Evolutionary conservation across 2,797 vertebrate species (phyloP).

Genomic region (Strix occidentalis): DNA sequence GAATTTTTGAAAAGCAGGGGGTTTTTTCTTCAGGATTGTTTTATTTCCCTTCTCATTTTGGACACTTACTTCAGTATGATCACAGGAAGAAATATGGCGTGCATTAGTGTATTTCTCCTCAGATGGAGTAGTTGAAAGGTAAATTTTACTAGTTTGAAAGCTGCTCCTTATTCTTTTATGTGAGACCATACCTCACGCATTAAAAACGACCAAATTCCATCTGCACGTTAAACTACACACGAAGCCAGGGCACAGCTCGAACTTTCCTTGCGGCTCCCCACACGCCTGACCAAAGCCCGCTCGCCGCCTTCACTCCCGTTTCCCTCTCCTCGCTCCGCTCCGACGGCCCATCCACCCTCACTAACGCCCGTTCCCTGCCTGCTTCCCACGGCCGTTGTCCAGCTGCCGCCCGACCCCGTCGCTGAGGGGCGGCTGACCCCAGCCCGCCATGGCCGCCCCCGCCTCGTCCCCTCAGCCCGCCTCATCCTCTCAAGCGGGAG

Average conservation of each 20-base stretch:
- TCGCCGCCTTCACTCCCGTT: not conserved
- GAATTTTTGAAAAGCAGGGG: not conserved
- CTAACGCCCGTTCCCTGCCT: too few species aligned
- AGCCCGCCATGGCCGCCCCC: not conserved
- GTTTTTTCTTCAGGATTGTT: not conserved
- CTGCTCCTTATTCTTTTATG: too few species aligned
- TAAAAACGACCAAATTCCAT: rapidly evolving
- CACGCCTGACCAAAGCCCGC: rapidly evolving
- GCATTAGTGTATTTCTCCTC: rapidly evolving
- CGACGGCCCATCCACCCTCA: not conserved
- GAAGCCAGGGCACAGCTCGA: not conserved
- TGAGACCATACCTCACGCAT: not conserved
- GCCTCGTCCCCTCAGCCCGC: not conserved
- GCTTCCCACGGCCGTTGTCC: too few species aligned
- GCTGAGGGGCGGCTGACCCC: not conserved
- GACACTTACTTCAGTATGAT: not conserved
- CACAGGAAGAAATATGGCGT: rapidly evolving
- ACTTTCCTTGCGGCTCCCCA: not conserved
- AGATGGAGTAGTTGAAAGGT: rapidly evolving
- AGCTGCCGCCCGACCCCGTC: not conserved
- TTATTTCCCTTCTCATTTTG: not conserved
- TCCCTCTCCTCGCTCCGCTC: not conserved
- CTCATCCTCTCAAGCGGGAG: too few species aligned
- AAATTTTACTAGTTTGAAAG: rapidly evolving
- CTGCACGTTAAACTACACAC: rapidly evolving